Base-by-base conservation (phyloP, 2,888 invertebrate genomes). In the Oligia latruncula region DNA sequence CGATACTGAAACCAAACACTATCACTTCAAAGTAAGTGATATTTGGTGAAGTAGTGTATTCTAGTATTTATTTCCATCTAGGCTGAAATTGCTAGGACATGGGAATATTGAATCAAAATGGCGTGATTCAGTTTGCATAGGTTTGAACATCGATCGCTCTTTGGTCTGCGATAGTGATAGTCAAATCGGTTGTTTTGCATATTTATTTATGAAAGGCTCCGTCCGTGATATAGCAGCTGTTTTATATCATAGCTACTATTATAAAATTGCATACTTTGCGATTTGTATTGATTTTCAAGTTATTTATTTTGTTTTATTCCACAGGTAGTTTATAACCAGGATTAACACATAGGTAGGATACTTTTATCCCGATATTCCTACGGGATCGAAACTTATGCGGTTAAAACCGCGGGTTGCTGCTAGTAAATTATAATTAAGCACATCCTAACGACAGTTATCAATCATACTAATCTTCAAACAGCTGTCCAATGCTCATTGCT, bases 121-220 rank as follows among this genome's bases (percentile, higher is more conserved):
- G 1, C 81, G 35, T 70, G 52, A 71, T 71, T 71, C 52, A 58
- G 62, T 82, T 82, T 74, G 58, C 58, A 74, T 67, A 49, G 13
- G 15, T 60, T 58, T 40, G 20, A 64, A 58, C 15, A 58, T 71
- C 15, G 58, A 71, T 52, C 35, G 55, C 58, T 66, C 15, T 64
- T 65, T 71, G 35, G 55, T 52, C 3, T 60, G 46, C 40, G 15
- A 66, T 58, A 66, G 52, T 60, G 35, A 35, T 65, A 17, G 29
- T 13, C 20, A n/a, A 71, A 82, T 82, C 82, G 66, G 82, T 82
- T 71, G 62, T 55, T 66, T 71, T 78, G 71, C 78, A 78, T 82
- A 74, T 82, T 82, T 35, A 82, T 82, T 6, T n/a, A 43, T 60
- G 71, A 15, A 20, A 29, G 9, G 23, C 15, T 74, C 23, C 15